phyloP scores from a whole-genome alignment of 1,140 invertebrate species.

The Drosophila hydei region DNA sequence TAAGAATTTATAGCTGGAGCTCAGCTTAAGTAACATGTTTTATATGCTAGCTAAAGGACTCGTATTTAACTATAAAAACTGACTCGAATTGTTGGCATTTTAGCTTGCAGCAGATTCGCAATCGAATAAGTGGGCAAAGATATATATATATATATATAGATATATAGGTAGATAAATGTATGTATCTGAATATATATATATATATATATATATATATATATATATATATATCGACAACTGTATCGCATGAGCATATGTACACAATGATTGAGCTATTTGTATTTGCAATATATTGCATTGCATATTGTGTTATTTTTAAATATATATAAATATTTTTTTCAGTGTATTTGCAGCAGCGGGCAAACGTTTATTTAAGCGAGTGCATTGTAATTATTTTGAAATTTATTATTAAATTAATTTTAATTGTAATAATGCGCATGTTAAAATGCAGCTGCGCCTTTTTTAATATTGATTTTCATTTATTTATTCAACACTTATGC shows the following conservation, averaged over 20 bases:
- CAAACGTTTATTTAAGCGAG: slow-evolving; percentile 80
- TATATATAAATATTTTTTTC: slow-evolving; percentile 13
- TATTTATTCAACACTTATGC: slow-evolving; percentile 69
- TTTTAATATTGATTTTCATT: slow-evolving; percentile 80
- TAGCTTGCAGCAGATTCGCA: slow-evolving; percentile 59
- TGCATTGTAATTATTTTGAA: slow-evolving; percentile 83
- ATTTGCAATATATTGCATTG: slow-evolving; percentile 6
- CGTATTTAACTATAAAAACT: neutral
- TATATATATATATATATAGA: neutral
- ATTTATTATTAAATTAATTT: slow-evolving; percentile 84
- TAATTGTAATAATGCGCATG: slow-evolving; percentile 82
- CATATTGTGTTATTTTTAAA: no score
- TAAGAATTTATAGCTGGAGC: no score
- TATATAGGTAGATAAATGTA: neutral
- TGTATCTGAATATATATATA: neutral
- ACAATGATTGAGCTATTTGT: slow-evolving; percentile 16
- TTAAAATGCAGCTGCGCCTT: slow-evolving; percentile 62
- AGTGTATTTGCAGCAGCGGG: slow-evolving; percentile 1
- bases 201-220: slow-evolving; percentile 14
- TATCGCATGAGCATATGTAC: slow-evolving; percentile 20
- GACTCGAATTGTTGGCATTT: slow-evolving; percentile 42
- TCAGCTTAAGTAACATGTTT: no score
- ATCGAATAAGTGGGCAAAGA: slow-evolving; percentile 13
- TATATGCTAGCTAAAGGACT: no score
- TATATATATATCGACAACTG: no score